These are phyloP conservation scores for Cyanistes caeruleus DNA, from an alignment of 2,113 vertebrate species.

Conservation along the genomic window DNA sequence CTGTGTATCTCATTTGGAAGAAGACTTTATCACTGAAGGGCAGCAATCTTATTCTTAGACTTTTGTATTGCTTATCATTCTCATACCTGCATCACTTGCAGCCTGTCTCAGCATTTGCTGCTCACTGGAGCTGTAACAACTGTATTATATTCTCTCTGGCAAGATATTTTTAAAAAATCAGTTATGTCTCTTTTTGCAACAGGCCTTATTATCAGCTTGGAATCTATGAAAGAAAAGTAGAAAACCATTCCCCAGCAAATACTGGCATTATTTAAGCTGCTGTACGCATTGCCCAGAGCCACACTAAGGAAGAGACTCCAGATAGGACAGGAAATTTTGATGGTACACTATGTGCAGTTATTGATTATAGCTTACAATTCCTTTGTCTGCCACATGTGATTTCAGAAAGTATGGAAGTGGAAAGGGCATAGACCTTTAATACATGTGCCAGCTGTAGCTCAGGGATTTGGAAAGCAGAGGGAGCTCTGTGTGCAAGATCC, in stretches of 20 bases:
- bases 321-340: not conserved
- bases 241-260: not conserved
- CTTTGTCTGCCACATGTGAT: not conserved
- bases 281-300: not conserved
- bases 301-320: not conserved
- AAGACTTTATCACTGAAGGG: not conserved
- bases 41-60: not conserved
- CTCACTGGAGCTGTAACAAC: not conserved
- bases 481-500: constrained; percentile 48
- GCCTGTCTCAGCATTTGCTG: not conserved
- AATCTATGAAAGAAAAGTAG: not conserved
- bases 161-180: not conserved
- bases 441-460: constrained; percentile 8
- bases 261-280: not conserved
- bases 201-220: not conserved
- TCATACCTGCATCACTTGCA: not conserved
- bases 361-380: not conserved
- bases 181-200: not conserved
- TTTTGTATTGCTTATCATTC: not conserved
- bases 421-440: not conserved
- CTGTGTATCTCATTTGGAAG: not conserved
- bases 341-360: not conserved
- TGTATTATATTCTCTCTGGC: not conserved
- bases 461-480: constrained; percentile 55
- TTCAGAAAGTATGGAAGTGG: not conserved